These are phyloP conservation scores for Dryobota labecula DNA, from an alignment of 2,888 invertebrate genomes.

Conservation along the genomic window DNA sequence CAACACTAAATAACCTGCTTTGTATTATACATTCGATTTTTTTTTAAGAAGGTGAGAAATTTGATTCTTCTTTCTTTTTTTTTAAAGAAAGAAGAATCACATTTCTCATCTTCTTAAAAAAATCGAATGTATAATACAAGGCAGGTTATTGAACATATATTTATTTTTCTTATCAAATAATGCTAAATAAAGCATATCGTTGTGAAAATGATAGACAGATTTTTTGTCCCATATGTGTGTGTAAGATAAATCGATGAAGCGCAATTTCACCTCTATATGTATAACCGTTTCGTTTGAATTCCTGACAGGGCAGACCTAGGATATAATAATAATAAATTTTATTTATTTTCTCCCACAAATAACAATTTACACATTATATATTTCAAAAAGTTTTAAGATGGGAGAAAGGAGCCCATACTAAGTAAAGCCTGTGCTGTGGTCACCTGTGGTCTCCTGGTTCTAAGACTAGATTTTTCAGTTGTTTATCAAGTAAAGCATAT, in stretches of 20 bases:
- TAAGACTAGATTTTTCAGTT: not conserved
- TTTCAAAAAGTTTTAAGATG: too few relatives aligned
- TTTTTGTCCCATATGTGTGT: not conserved
- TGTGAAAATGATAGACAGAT: conserved; percentile 3
- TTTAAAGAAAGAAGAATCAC: too few relatives aligned
- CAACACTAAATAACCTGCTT: too few relatives aligned
- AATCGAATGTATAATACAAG: not conserved
- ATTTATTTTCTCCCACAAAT: too few relatives aligned
- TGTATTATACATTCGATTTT: too few relatives aligned
- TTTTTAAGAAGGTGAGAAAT: too few relatives aligned
- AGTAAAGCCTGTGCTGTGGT: too few relatives aligned
- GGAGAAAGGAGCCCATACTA: too few relatives aligned
- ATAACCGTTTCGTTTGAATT: not conserved
- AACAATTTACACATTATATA: too few relatives aligned
- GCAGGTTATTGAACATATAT: not conserved
- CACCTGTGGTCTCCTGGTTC: too few relatives aligned
- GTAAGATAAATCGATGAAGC: not conserved
- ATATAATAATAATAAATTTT: too few relatives aligned
- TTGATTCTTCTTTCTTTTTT: too few relatives aligned
- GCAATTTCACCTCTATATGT: not conserved
- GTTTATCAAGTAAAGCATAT: not conserved
- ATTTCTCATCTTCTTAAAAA: not conserved
- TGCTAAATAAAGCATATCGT: conserved; percentile 26
- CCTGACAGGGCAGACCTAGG: not conserved
- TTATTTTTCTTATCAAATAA: conserved; percentile 35